Evolutionary conservation across 1,140 invertebrate species (phyloP).

Genomic region (Hestina assimilis): DNA sequence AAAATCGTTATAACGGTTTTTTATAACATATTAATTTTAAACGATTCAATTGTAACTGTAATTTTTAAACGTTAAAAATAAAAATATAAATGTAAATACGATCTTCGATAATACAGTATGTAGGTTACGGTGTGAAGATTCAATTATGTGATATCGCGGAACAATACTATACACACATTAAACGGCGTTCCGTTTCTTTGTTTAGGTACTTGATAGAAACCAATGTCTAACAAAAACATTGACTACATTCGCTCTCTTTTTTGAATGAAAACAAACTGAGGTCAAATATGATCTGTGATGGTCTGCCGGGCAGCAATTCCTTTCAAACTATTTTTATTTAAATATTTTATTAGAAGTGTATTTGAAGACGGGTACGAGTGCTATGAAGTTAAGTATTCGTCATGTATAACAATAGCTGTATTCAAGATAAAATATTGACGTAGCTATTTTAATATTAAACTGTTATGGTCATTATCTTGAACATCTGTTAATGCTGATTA

Average conservation of each 20-base stretch:
- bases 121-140: constrained; percentile 57
- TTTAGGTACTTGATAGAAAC: constrained; percentile 47
- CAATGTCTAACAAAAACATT: constrained; percentile 46
- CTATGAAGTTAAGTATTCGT: neutral
- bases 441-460: neutral
- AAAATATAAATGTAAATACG: neutral
- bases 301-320: neutral
- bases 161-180: constrained; percentile 52
- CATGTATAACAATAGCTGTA: neutral
- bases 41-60: neutral
- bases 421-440: neutral
- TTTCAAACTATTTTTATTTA: constrained; percentile 4
- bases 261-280: constrained; percentile 26
- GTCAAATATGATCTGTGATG: constrained; percentile 25
- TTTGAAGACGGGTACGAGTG: neutral
- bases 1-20: too few species aligned
- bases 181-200: constrained; percentile 54
- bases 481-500: neutral
- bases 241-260: constrained; percentile 50
- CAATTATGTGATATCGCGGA: constrained; percentile 62
- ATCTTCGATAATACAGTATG: constrained; percentile 23
- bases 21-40: neutral
- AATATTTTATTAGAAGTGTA: neutral
- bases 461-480: too few species aligned
- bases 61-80: neutral